Conservation (phyloP, 2,888 invertebrate species). For the Marronus borbonicus region DNA sequence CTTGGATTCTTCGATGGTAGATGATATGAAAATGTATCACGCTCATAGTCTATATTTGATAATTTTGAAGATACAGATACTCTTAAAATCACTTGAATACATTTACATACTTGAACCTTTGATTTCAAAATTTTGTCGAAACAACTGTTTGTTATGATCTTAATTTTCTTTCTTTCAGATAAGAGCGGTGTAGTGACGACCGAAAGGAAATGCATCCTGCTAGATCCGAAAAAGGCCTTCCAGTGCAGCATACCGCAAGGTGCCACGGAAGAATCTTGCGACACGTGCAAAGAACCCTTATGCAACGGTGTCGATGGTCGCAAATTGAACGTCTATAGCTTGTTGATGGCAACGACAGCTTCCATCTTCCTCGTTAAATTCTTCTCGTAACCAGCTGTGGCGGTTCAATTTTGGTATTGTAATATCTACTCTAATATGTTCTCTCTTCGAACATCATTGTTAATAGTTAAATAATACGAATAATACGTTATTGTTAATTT, state of each 20-base stretch:
- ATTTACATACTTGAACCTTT: no score
- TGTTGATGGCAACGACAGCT: neutral
- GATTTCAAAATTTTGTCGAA: no score
- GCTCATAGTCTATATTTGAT: no score
- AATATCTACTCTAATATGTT: neutral
- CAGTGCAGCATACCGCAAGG: conserved; percentile 4
- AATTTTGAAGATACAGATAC: no score
- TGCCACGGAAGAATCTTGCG: conserved; percentile 41
- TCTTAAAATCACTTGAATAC: no score
- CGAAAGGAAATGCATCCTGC: conserved; percentile 8
- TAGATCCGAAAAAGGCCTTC: conserved; percentile 13
- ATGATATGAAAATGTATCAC: no score
- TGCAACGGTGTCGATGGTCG: conserved; percentile 51
- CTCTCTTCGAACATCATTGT: conserved; percentile 2
- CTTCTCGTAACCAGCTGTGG: neutral
- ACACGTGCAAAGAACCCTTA: conserved; percentile 52
- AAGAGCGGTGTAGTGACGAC: neutral
- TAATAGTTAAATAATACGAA: conserved; percentile 19
- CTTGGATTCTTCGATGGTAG: no score
- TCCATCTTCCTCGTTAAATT: conserved; percentile 21
- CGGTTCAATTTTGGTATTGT: neutral
- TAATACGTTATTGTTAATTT: conserved; percentile 23
- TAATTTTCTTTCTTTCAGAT: conserved; percentile 2
- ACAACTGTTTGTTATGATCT: no score
- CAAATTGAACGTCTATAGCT: conserved; percentile 37